These are phyloP conservation scores for Choloepus hoffmanni DNA, from an alignment of 2,113 vertebrate species.

Conservation along the genomic window DNA sequence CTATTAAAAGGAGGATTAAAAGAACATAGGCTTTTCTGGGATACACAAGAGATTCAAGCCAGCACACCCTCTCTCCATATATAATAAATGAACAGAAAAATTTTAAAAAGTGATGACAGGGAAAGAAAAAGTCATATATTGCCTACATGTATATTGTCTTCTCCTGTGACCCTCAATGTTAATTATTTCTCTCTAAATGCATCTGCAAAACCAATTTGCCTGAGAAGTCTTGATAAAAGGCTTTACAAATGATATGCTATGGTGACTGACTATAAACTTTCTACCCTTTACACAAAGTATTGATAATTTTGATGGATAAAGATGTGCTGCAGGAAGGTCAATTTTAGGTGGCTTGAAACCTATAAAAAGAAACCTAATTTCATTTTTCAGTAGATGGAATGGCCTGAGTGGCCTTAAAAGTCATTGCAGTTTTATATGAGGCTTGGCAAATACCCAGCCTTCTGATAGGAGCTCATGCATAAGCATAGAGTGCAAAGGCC, in stretches of 20 bases:
- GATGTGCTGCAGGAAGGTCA: slow-evolving; percentile 60
- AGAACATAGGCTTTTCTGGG: too few relatives aligned
- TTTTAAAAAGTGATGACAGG: background rate
- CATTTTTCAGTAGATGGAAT: slow-evolving; percentile 73
- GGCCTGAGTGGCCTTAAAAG: slow-evolving; percentile 66
- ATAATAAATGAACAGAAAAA: background rate
- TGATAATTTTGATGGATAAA: slow-evolving; percentile 75
- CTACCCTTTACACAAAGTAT: slow-evolving; percentile 31
- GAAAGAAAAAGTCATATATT: slow-evolving; percentile 51
- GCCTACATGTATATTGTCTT: slow-evolving; percentile 15
- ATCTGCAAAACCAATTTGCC: slow-evolving; percentile 75
- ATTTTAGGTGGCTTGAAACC: slow-evolving; percentile 64
- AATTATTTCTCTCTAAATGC: slow-evolving; percentile 74
- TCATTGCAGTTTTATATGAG: slow-evolving; percentile 67
- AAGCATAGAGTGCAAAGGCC: slow-evolving; percentile 56
- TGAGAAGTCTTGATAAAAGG: slow-evolving; percentile 71
- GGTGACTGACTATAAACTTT: slow-evolving; percentile 57
- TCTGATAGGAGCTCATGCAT: slow-evolving; percentile 59
- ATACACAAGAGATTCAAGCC: too few relatives aligned
- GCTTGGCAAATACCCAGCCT: slow-evolving; percentile 65
- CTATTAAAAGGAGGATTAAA: too few relatives aligned
- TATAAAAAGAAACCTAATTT: slow-evolving; percentile 75
- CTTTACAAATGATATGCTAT: slow-evolving; percentile 62
- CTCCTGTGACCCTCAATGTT: slow-evolving; percentile 71
- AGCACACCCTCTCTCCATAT: background rate